Percentiles rank a stretch among this genome's conserved stretches.
These are phyloP conservation scores for Spinibarbus caldwelli DNA, from an alignment of 2,797 vertebrate species.

Conservation along the genomic window DNA sequence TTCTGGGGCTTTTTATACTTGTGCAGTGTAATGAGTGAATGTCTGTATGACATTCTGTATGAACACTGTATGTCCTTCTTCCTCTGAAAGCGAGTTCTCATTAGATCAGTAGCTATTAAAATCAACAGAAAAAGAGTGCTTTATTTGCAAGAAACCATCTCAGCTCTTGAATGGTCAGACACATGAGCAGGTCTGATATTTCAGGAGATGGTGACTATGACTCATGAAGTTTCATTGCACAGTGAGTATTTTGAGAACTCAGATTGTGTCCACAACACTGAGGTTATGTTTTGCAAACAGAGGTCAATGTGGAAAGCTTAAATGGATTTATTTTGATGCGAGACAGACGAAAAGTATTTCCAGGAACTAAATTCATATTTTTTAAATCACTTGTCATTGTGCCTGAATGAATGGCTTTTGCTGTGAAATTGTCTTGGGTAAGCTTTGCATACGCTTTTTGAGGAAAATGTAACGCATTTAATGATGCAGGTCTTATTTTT, in stretches of 20 bases:
- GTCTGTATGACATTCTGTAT: too few species aligned
- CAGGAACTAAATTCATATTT: neutral
- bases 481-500: neutral
- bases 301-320: neutral
- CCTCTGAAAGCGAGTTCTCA: neutral
- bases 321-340: neutral
- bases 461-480: neutral
- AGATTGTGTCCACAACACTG: neutral
- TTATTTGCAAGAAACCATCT: neutral
- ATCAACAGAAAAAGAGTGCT: neutral
- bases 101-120: neutral
- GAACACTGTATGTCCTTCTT: neutral
- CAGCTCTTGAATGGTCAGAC: neutral
- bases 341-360: neutral
- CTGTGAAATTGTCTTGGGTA: neutral
- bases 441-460: neutral
- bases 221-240: neutral
- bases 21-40: neutral
- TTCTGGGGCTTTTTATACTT: neutral
- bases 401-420: neutral
- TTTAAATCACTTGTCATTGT: neutral
- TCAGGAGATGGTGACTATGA: neutral
- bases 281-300: constrained; percentile 4
- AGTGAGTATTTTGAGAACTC: neutral
- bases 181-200: neutral